Base-by-base conservation (phyloP, 1,140 invertebrate species). In the Ridgeia piscesae region DNA sequence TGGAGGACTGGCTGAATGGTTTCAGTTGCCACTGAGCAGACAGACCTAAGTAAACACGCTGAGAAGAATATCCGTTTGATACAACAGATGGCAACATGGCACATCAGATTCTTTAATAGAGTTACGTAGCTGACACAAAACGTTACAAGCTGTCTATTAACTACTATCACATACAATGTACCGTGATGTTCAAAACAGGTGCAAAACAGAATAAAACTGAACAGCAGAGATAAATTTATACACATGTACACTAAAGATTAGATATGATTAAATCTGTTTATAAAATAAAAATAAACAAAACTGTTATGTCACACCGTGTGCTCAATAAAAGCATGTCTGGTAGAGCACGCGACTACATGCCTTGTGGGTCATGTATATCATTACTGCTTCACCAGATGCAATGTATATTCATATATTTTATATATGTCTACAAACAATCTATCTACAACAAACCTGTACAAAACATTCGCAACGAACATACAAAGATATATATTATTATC, bases 361-460 rank as follows among this genome's bases (percentile, higher is more conserved):
- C 11, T 77, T 77, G n/a, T n/a, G n/a, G n/a, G n/a, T 77, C 58
- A 77, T 77, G 58, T 77, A 77, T 77, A 77, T 17, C 27, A 0
- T 21, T 0, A 27, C 2, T 77, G 58, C 2, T 77, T 77, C 11
- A 14, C 58, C 58, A 77, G 58, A 77, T 77, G 27, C 27, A 77
- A 77, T 77, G 4, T 77, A 77, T 0, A 77, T 77, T 2, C 58
- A 77, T 77, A 77, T 77, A 77, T 77, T 77, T 77, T 77, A 77
- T 77, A 77, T 77, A 77, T 77, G 58, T 31, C 58, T 77, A 21
- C 58, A 77, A 77, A 77, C 58, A 77, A 77, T 77, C 58, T 77
- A 77, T 77, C 58, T 77, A 77, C 58, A 77, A 77, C 58, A 77
- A 77, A 77, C 58, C 58, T 77, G 58, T 77, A 77, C 58, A 77